Evolutionary conservation across 2,888 invertebrate genomes (phyloP).

Genomic region (Leptodirus hochenwartii): DNA sequence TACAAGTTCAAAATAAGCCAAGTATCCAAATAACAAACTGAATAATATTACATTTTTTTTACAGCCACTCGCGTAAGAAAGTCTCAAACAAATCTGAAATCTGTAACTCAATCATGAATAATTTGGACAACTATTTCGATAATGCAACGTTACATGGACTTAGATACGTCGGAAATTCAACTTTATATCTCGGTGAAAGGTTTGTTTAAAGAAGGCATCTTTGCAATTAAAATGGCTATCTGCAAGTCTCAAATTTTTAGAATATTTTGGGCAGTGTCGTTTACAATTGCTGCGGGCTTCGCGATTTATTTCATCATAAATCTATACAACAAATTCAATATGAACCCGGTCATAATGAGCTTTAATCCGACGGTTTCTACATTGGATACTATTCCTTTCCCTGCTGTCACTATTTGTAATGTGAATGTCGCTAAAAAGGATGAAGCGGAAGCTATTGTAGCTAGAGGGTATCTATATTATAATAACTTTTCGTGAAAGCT

Average conservation of each 20-base stretch:
- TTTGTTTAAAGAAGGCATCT: too few species aligned
- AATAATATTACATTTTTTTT: too few species aligned
- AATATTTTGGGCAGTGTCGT: conserved; percentile 53
- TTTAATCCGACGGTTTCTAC: conserved; percentile 53
- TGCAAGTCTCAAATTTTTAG: too few species aligned
- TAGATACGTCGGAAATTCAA: conserved; percentile 53
- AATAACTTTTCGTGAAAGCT: too few species aligned
- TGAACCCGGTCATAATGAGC: conserved; percentile 59
- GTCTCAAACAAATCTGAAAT: too few species aligned
- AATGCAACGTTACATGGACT: conserved; percentile 59
- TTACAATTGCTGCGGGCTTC: conserved; percentile 41
- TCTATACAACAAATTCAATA: conserved; percentile 53
- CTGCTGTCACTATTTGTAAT: conserved; percentile 70
- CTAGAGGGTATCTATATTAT: too few species aligned
- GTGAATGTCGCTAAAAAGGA: conserved; percentile 58
- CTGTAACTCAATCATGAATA: too few species aligned
- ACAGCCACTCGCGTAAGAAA: too few species aligned
- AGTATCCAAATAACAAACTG: too few species aligned
- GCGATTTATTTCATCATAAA: conserved; percentile 53
- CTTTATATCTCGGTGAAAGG: conserved; percentile 49
- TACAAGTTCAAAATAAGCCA: too few species aligned
- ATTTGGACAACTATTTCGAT: conserved; percentile 19
- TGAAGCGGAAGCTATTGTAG: conserved; percentile 37
- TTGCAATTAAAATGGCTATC: too few species aligned
- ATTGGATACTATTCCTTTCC: conserved; percentile 56